These are phyloP conservation scores for Zoroaster sp. DNA, from an alignment of 53 echinoderm and acorn worm species.

Conservation along the genomic window DNA sequence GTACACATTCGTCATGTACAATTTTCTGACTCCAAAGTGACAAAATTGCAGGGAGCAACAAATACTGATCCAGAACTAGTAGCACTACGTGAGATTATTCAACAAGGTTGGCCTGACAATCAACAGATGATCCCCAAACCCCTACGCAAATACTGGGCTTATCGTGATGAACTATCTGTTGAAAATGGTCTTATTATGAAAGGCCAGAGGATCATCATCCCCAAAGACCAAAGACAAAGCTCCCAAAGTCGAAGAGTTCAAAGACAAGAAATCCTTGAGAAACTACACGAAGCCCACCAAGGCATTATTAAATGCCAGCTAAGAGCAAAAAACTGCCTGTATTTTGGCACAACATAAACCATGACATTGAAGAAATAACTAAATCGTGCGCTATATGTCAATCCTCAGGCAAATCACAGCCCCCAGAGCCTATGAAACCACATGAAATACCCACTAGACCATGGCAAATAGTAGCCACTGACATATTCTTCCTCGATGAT, in stretches of 20 bases:
- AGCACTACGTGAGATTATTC: slow-evolving; percentile 54
- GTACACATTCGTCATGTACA: slow-evolving; percentile 56
- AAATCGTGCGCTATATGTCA: too few species aligned
- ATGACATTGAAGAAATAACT: too few species aligned
- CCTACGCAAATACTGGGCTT: slow-evolving; percentile 55
- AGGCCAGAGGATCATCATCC: slow-evolving; percentile 57
- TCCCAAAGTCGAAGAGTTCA: too few species aligned
- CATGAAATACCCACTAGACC: too few species aligned
- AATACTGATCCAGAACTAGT: slow-evolving; percentile 50
- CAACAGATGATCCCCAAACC: slow-evolving; percentile 39
- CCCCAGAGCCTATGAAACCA: too few species aligned
- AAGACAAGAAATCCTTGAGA: slow-evolving; percentile 33
- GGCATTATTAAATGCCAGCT: slow-evolving; percentile 65
- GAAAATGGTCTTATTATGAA: slow-evolving; percentile 56
- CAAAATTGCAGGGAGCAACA: slow-evolving; percentile 47
- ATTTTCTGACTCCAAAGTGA: slow-evolving; percentile 48
- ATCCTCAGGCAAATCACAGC: too few species aligned
- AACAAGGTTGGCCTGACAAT: too few species aligned
- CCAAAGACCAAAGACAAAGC: slow-evolving; percentile 16
- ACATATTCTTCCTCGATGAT: slow-evolving; percentile 53
- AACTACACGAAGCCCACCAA: slow-evolving; percentile 63
- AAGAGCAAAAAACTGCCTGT: too few species aligned
- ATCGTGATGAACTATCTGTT: slow-evolving; percentile 50
- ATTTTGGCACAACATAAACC: slow-evolving; percentile 71
- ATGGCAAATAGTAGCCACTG: too few species aligned